Conservation (phyloP, 2,113 vertebrate genomes). For the Chunga burmeisteri region DNA sequence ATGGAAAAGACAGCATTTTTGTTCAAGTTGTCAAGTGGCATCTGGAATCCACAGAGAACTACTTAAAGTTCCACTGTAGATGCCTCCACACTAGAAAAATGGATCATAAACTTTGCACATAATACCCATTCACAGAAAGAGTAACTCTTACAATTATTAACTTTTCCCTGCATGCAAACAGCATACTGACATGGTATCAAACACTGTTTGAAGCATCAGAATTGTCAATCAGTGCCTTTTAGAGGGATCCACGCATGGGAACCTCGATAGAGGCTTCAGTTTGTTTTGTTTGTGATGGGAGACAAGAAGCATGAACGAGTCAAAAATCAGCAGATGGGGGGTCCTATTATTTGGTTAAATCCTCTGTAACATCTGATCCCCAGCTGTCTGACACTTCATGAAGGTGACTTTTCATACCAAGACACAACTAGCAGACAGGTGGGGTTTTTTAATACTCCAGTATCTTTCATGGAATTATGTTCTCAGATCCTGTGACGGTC, state of each 20-base stretch:
- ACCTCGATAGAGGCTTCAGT: not conserved
- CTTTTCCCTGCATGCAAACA: not conserved
- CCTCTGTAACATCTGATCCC: not conserved
- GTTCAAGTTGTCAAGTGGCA: not conserved
- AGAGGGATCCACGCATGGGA: not conserved
- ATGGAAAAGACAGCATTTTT: not conserved
- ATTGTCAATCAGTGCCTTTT: not conserved
- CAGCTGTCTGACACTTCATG: not conserved
- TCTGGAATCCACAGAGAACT: not conserved
- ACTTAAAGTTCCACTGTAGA: not conserved
- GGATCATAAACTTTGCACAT: not conserved
- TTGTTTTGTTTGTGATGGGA: not conserved
- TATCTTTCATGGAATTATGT: not conserved
- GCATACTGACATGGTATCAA: fast-evolving
- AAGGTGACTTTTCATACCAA: not conserved
- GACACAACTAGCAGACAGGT: not conserved
- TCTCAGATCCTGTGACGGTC: not conserved
- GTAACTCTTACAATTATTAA: not conserved
- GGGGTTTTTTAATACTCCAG: not conserved
- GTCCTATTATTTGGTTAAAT: not conserved
- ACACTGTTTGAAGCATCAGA: not conserved
- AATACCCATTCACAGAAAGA: not conserved
- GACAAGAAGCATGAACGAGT: not conserved
- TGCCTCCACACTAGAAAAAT: not conserved
- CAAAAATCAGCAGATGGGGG: not conserved